phyloP scores from a whole-genome alignment of 2,797 vertebrate species.

The Zonotrichia albicollis region DNA sequence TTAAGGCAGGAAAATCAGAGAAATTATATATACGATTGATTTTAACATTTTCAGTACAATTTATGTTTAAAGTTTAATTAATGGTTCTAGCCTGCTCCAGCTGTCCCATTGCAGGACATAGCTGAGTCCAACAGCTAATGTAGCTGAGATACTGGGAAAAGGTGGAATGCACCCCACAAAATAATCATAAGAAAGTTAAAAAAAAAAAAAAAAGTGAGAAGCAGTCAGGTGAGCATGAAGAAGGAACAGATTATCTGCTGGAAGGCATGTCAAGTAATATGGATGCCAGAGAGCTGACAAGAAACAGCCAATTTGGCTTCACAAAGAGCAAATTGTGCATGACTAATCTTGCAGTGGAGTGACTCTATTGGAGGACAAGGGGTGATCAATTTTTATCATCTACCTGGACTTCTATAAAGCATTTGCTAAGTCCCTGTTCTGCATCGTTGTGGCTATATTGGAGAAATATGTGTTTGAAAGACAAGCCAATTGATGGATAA shows the following conservation, averaged over 20 bases:
- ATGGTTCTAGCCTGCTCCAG: background rate
- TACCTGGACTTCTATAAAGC: background rate
- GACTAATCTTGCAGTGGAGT: background rate
- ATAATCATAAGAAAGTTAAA: background rate
- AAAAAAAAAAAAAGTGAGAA: background rate
- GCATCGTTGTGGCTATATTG: background rate
- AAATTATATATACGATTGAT: background rate
- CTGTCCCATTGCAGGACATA: accelerated
- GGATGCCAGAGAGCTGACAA: background rate
- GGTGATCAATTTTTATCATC: accelerated
- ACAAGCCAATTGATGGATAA: background rate
- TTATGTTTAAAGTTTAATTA: background rate
- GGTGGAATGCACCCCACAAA: background rate
- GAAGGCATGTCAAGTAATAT: background rate
- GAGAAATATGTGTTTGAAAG: background rate
- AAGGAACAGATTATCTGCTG: background rate
- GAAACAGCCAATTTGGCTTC: background rate
- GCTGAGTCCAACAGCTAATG: background rate
- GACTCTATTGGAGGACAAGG: background rate
- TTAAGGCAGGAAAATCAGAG: background rate
- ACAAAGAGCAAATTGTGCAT: background rate
- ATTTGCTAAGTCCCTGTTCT: background rate
- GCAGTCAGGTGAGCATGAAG: background rate
- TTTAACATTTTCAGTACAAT: background rate
- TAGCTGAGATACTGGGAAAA: background rate